Evolutionary conservation across 1,140 invertebrate genomes (phyloP).

Genomic region (Bradynema listronoti): DNA sequence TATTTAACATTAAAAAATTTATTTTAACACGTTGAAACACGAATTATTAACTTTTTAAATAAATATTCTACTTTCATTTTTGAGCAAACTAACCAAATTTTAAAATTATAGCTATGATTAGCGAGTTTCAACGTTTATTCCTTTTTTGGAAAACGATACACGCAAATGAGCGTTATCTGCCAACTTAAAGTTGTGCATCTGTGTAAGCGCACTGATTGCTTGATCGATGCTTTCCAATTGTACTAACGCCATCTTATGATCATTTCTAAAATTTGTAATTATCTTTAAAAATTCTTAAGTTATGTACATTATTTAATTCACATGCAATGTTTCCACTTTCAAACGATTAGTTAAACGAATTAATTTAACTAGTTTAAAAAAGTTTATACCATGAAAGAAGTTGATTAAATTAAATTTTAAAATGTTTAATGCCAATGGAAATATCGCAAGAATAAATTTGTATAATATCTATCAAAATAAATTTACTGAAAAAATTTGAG

Average conservation of each 20-base stretch:
- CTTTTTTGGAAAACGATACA: constrained; percentile 63
- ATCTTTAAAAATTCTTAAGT: constrained; percentile 58
- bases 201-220: constrained; percentile 84
- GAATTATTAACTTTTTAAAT: no score
- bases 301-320: constrained; percentile 5
- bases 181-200: constrained; percentile 62
- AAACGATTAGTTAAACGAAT: no score
- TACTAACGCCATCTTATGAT: constrained; percentile 97
- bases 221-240: constrained; percentile 89
- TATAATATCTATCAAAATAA: no score
- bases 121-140: constrained; percentile 37
- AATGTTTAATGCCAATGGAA: constrained; percentile 19
- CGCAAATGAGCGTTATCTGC: constrained; percentile 62
- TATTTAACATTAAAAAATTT: no score
- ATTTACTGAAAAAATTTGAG: constrained; percentile 59
- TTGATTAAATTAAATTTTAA: not conserved
- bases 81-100: no score
- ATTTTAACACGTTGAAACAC: no score
- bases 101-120: no score
- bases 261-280: no score
- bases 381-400: not conserved
- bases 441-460: not conserved
- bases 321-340: not conserved
- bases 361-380: no score
- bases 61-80: no score